These are phyloP conservation scores for Pseudomyrmex flavicornis DNA, from an alignment of 1,140 invertebrate species.

Conservation along the genomic window DNA sequence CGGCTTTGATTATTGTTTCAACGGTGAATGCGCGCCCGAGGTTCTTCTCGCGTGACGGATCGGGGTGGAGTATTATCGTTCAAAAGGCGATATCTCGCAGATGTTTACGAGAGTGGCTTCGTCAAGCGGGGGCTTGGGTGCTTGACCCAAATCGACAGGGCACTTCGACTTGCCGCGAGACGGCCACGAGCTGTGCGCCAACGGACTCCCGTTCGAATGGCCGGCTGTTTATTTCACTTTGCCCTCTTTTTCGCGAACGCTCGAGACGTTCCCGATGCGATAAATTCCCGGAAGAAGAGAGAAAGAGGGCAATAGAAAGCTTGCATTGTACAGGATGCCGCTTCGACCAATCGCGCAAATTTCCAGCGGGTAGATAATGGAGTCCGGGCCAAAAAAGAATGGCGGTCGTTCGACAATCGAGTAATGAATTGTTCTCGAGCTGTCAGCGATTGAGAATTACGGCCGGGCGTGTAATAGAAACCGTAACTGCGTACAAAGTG, in stretches of 20 bases:
- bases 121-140: slow-evolving; percentile 32
- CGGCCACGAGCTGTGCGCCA: neutral
- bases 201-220: slow-evolving; percentile 9
- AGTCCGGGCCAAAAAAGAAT: slow-evolving; percentile 50
- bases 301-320: slow-evolving; percentile 39
- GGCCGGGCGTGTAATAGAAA: neutral
- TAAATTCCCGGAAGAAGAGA: slow-evolving; percentile 20
- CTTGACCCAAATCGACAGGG: slow-evolving; percentile 70
- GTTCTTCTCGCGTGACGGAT: slow-evolving; percentile 23
- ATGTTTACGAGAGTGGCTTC: slow-evolving; percentile 69
- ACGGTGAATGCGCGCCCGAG: slow-evolving; percentile 5
- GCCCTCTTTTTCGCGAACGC: slow-evolving; percentile 17
- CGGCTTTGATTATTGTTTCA: slow-evolving; percentile 64
- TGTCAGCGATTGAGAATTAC: slow-evolving; percentile 49
- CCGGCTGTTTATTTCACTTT: slow-evolving; percentile 60
- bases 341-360: slow-evolving; percentile 51
- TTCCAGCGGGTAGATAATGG: slow-evolving; percentile 49
- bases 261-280: slow-evolving; percentile 54
- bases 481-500: slow-evolving; percentile 2
- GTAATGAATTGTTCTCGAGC: slow-evolving; percentile 55
- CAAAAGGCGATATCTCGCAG: slow-evolving; percentile 68
- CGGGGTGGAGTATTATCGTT: slow-evolving; percentile 48
- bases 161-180: slow-evolving; percentile 48
- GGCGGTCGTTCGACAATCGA: slow-evolving; percentile 50
- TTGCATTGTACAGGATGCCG: slow-evolving; percentile 47